These are phyloP conservation scores for Amblyraja radiata DNA, from an alignment of 2,797 vertebrate species.

Conservation along the genomic window DNA sequence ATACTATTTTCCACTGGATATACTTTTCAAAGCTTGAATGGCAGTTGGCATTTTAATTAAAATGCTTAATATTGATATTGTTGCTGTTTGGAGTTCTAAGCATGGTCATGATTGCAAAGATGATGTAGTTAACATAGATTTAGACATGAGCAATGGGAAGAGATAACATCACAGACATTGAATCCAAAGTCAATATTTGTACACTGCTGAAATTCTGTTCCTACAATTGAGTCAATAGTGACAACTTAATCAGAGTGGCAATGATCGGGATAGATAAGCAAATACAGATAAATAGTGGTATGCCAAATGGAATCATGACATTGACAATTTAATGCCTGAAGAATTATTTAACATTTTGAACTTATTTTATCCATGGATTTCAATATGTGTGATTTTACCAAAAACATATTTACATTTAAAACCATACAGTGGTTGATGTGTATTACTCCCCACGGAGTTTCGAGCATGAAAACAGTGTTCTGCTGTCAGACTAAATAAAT, in stretches of 20 bases:
- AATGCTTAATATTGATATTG: background rate
- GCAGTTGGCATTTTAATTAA: background rate
- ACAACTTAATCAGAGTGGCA: constrained; percentile 27
- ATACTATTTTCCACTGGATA: background rate
- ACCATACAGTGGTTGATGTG: background rate
- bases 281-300: background rate
- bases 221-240: constrained; percentile 32
- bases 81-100: constrained; percentile 9
- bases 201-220: constrained; percentile 33
- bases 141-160: constrained; percentile 25
- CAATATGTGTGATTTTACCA: background rate
- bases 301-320: background rate
- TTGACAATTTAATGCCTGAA: background rate
- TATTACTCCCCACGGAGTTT: background rate
- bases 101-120: background rate
- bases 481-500: background rate
- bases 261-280: constrained; percentile 24
- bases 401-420: background rate
- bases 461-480: background rate
- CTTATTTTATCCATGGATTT: background rate
- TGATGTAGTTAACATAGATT: background rate
- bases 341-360: background rate
- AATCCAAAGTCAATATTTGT: constrained; percentile 37
- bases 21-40: background rate
- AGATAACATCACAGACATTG: constrained; percentile 36